Evolutionary conservation across 2,888 invertebrate species (phyloP).

Genomic region (Stegana nigrithorax): DNA sequence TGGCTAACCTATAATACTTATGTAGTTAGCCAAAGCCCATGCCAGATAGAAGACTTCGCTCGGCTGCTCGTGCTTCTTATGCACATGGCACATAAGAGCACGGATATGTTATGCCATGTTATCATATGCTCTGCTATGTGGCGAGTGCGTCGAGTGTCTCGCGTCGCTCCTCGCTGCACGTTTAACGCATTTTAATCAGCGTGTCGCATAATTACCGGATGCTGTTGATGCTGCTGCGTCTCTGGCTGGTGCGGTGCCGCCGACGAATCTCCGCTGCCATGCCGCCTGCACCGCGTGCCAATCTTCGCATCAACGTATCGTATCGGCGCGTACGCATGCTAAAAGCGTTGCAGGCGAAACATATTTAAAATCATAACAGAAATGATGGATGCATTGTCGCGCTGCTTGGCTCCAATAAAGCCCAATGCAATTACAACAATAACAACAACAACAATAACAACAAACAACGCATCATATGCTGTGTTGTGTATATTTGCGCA

Average conservation of each 20-base stretch:
- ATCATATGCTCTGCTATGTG: too few species aligned
- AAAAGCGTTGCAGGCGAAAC: conserved; percentile 2
- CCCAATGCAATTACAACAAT: conserved; percentile 35
- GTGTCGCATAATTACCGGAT: conserved; percentile 68
- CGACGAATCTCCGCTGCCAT: not conserved
- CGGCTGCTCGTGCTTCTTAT: too few species aligned
- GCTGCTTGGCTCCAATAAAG: conserved; percentile 63
- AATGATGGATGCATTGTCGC: conserved; percentile 63
- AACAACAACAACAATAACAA: conserved; percentile 42
- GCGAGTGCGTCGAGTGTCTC: too few species aligned
- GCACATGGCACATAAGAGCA: too few species aligned
- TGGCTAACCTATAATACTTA: too few species aligned
- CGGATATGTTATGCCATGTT: too few species aligned
- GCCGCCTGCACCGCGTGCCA: not conserved
- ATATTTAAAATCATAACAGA: conserved; percentile 58
- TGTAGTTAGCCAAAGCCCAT: too few species aligned
- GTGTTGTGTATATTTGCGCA: conserved; percentile 41
- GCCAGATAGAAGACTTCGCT: too few species aligned
- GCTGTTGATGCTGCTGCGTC: conserved; percentile 42
- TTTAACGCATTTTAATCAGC: conserved; percentile 67
- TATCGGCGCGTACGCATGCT: not conserved
- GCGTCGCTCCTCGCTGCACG: too few species aligned
- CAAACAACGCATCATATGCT: conserved; percentile 35
- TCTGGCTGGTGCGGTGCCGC: not conserved
- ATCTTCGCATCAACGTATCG: not conserved